Percentiles rank a stretch among this genome's conserved stretches.
Conservation (phyloP, 2,113 vertebrate species). For the Macquaria ambigua region DNA sequence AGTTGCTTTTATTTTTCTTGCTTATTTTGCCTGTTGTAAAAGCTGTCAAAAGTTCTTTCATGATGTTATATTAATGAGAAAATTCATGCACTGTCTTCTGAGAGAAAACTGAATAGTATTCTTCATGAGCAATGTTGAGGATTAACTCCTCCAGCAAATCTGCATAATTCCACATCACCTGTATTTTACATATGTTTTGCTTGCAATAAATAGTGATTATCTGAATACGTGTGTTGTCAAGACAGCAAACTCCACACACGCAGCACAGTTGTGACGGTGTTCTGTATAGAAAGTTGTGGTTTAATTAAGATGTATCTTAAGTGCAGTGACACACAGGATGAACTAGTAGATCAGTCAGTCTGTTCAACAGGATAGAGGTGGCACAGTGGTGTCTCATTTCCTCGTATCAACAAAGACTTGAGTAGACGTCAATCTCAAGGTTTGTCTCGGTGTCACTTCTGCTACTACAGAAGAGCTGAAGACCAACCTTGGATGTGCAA, state of each 20-base stretch:
- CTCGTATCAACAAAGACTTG: too few relatives aligned
- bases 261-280: neutral
- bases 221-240: neutral
- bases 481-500: too few relatives aligned
- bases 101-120: conserved; percentile 23
- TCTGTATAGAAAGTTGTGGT: neutral
- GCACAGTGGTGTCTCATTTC: too few relatives aligned
- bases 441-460: too few relatives aligned
- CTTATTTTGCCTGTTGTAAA: conserved; percentile 37
- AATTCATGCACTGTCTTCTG: conserved; percentile 9
- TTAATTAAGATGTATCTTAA: conserved; percentile 21
- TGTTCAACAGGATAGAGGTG: neutral
- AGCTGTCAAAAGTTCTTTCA: conserved; percentile 25
- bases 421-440: too few relatives aligned
- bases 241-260: neutral
- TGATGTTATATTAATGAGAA: conserved; percentile 34
- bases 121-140: conserved; percentile 5
- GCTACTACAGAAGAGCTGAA: too few relatives aligned
- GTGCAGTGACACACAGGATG: neutral
- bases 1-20: conserved; percentile 14
- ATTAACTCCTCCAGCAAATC: conserved; percentile 23
- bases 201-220: neutral
- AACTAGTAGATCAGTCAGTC: neutral
- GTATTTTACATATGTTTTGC: neutral
- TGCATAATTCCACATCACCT: conserved; percentile 19